These are phyloP conservation scores for Diglossa brunneiventris DNA, from an alignment of 2,113 vertebrate species.

Conservation along the genomic window DNA sequence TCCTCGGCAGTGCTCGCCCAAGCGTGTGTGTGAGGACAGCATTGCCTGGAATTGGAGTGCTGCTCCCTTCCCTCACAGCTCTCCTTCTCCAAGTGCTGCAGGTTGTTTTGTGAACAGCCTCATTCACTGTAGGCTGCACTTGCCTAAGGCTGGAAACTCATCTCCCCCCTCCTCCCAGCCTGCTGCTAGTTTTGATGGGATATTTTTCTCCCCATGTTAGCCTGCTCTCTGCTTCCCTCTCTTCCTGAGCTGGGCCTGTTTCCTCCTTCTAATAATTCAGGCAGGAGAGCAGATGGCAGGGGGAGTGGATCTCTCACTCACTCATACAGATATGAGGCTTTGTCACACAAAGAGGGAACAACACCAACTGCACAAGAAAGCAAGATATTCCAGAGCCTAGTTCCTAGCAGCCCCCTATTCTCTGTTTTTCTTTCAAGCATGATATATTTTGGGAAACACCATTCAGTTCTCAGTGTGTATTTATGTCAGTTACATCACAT, in stretches of 20 bases:
- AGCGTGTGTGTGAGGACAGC: rapidly evolving
- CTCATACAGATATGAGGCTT: not conserved
- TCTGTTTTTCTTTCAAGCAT: not conserved
- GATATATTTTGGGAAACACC: not conserved
- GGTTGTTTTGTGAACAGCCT: not conserved
- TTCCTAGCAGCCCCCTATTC: not conserved
- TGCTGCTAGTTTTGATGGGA: not conserved
- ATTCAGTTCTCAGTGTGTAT: not conserved
- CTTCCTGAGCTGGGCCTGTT: not conserved
- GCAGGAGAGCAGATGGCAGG: conserved; percentile 49
- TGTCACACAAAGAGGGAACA: not conserved
- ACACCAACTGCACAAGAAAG: not conserved
- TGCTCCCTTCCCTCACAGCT: not conserved
- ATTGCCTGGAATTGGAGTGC: rapidly evolving
- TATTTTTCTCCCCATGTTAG: not conserved
- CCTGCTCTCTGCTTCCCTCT: not conserved
- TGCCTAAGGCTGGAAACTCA: conserved; percentile 4
- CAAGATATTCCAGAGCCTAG: not conserved
- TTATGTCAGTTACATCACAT: not conserved
- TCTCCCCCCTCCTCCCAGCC: not conserved
- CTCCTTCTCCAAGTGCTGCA: not conserved
- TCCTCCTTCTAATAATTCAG: conserved; percentile 26
- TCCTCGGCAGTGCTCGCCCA: rapidly evolving
- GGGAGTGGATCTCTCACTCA: conserved; percentile 7
- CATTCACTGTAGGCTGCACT: not conserved